Evolutionary conservation across 2,888 invertebrate species (phyloP), one percentile per base, ranked within the genome.

Genomic region (Amiota minor): DNA sequence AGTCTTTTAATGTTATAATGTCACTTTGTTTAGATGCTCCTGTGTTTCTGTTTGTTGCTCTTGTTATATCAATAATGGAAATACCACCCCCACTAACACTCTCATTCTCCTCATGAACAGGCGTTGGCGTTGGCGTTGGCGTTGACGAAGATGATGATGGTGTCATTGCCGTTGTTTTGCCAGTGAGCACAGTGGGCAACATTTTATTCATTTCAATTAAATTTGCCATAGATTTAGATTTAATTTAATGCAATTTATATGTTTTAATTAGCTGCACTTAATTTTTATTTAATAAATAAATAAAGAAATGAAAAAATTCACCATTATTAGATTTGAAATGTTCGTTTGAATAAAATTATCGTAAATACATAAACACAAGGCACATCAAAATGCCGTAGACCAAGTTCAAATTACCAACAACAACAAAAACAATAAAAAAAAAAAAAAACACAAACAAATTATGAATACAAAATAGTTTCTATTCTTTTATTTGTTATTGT

Each of bases 1-100:
- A 47, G 16, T 65, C 47, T 18, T 12, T 76, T 49, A 81, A 71
- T 72, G 72, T 71, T 3, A 83, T 83, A 76, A 78, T 79, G 76
- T 83, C 83, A 82, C 71, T 59, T 49, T 67, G 59, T 46, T 55
- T n/a, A 45, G 16, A 10, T 9, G 56, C 55, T 53, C 11, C 49
- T 18, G 14, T 47, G 14, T 56, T 11, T 47, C 53, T 65, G 45
- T 76, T 77, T 70, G 74, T 76, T 45, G 83, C 81, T 53, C 4
- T 35, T 35, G 35, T 35, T 35, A 35, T 35, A 35, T 35, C 35
- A 6, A 35, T 35, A 35, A 8, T 35, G 35, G 35, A 35, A 4
- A 4, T 35, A 35, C 35, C 35, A 2, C 35, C 35, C 2, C 35
- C 59, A 11, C 18, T 18, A 12, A 9, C 59, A 20, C 18, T 59